These are phyloP conservation scores for Otolemur crassicaudatus DNA, from an alignment of 2,797 vertebrate species.

Conservation along the genomic window DNA sequence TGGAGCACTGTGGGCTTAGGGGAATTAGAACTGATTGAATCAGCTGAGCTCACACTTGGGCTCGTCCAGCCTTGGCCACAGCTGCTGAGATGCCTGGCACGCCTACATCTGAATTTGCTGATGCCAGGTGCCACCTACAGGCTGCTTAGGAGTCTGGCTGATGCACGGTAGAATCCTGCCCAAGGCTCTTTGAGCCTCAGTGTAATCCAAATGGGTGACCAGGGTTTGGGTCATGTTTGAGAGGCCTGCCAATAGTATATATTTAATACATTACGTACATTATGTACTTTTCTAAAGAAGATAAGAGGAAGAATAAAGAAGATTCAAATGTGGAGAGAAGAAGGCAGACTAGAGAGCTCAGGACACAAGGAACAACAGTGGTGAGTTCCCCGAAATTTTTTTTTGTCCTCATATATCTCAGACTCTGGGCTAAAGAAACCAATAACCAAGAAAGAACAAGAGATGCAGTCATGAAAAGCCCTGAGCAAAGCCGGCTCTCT, in stretches of 20 bases:
- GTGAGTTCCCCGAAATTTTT: background rate
- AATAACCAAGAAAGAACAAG: background rate
- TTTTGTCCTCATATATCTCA: constrained; percentile 10
- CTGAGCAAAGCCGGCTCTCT: background rate
- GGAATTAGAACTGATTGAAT: constrained; percentile 10
- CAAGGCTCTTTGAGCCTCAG: background rate
- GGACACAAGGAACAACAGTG: background rate
- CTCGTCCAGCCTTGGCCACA: background rate
- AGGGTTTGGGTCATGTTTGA: background rate
- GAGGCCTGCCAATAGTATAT: background rate
- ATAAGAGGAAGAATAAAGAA: background rate
- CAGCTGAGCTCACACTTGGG: background rate
- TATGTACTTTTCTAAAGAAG: background rate
- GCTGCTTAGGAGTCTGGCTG: background rate
- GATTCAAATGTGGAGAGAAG: background rate
- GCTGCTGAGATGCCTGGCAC: background rate
- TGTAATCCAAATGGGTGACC: background rate
- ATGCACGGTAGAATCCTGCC: background rate
- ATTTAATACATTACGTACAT: background rate
- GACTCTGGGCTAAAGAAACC: background rate
- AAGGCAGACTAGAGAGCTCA: background rate
- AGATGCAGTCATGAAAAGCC: background rate
- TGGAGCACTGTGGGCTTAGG: background rate
- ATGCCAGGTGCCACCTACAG: constrained; percentile 3
- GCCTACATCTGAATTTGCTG: background rate